Evolutionary conservation across 2,888 invertebrate species (phyloP), one percentile per base, ranked within the genome.

Genomic region (Amiota minor): DNA sequence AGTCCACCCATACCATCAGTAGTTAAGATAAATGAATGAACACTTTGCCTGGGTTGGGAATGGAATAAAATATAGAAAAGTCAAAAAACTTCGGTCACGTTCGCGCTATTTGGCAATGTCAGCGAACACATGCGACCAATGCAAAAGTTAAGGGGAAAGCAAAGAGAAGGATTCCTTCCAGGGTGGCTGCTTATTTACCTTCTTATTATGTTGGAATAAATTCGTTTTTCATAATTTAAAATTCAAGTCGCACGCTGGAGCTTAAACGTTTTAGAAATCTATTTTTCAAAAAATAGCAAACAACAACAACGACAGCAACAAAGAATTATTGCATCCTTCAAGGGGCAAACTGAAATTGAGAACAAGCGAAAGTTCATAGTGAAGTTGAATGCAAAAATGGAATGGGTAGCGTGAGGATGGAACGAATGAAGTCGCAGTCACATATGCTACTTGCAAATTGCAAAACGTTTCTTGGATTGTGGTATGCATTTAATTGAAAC

Each of bases 241-340:
- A 87, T 87, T 85, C 87, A 86, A 80, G 80, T 83, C 88, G 79
- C 81, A 80, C 79, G 79, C 83, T 81, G 82, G 77, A 85, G 86
- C 88, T 88, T 88, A 88, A 87, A 88, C 87, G 88, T 88, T 88
- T 88, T 88, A 88, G 88, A 88, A 88, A 88, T 88, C 88, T 88
- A 88, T 88, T 88, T 87, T 87, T 87, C 87, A 88, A 85, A 83
- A 76, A 77, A 49, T 56, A 45, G 76, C 74, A 77, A 59, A 59
- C 35, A 35, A 35, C 35, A 35, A 35, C 35, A 35, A 35, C 35
- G 6, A 35, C 6, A 35, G 35, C 35, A 67, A 61, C 14, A 14
- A 62, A 59, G 45, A 14, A 62, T 53, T 49, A 50, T 23, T 68
- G 67, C 67, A 50, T 50, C 67, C 50, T 50, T 23, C 20, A 23